These are phyloP conservation scores for Pteromalus puparum DNA, from an alignment of 1,140 invertebrate species.

Conservation along the genomic window DNA sequence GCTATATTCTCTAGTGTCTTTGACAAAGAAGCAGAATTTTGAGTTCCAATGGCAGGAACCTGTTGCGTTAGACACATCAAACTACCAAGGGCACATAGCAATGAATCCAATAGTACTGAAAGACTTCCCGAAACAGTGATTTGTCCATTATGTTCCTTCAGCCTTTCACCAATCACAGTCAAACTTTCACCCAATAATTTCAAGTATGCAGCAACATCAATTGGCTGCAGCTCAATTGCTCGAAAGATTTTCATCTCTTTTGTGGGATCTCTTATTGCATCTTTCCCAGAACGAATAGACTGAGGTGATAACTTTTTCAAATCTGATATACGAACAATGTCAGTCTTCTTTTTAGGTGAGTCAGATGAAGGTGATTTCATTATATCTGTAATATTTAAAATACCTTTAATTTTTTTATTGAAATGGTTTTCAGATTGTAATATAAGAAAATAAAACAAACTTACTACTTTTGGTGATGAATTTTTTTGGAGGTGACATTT, in stretches of 20 bases:
- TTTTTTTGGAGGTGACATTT: constrained; percentile 44
- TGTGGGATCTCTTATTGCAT: constrained; percentile 66
- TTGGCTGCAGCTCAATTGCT: constrained; percentile 86
- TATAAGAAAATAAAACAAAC: constrained; percentile 1
- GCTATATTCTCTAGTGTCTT: constrained; percentile 95
- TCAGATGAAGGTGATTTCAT: constrained; percentile 19
- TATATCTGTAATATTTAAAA: constrained; percentile 34
- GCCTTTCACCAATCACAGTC: constrained; percentile 92
- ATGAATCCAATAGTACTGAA: constrained; percentile 93
- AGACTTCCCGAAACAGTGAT: constrained; percentile 95
- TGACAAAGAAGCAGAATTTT: constrained; percentile 81
- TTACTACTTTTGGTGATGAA: constrained; percentile 47
- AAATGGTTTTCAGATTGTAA: background rate
- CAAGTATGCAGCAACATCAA: constrained; percentile 95
- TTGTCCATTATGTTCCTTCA: constrained; percentile 96
- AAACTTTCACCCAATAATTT: constrained; percentile 95
- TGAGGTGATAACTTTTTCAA: constrained; percentile 16
- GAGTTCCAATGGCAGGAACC: constrained; percentile 85
- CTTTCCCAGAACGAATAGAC: constrained; percentile 60
- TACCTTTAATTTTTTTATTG: constrained; percentile 1
- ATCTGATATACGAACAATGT: background rate
- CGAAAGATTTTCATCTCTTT: constrained; percentile 77
- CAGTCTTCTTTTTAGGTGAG: constrained; percentile 38
- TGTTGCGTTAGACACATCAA: constrained; percentile 91
- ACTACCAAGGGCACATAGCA: constrained; percentile 93